Evolutionary conservation across 2,888 invertebrate species (phyloP), one percentile per base, ranked within the genome.

Genomic region (Ommatoiulus sabulosus): DNA sequence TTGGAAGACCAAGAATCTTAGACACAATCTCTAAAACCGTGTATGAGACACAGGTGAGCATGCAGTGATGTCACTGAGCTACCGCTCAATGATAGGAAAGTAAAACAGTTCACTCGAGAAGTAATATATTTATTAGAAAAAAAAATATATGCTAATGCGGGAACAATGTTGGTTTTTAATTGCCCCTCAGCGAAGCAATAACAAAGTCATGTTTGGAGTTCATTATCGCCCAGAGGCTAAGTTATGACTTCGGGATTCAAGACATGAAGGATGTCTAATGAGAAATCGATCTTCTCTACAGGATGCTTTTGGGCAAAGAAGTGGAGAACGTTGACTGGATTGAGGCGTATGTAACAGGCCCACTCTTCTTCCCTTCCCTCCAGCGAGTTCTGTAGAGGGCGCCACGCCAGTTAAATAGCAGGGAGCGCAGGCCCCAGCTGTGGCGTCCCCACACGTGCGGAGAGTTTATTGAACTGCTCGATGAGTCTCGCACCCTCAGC

Each of bases 201-300:
- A 10, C 72, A 72, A 72, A 72, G 72, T 72, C 72, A 24, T 24
- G 72, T 72, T 24, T 72, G 72, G 72, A 72, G 72, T 72, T 72
- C 24, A 72, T 72, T 24, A 72, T 72, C 72, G 8, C 72, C 72
- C 24, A 20, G 72, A 72, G 72, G 72, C 72, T 72, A 72, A 72
- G 72, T 72, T 72, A 72, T 72, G 72, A 24, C 72, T 72, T 20
- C 72, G 5, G 72, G 72, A 24, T 72, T 24, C 24, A 10, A 6
- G 72, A 24, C 72, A 20, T 72, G 72, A 72, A 72, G 72, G 72
- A 72, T 72, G 72, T 10, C 72, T 72, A 72, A 72, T 72, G 72
- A 20, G 72, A 72, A 72, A 72, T 72, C 72, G 72, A 72, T 72
- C 72, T n/a, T n/a, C n/a, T n/a, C 72, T 72, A 7, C 72, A 24